Base-by-base conservation (phyloP, 2,113 vertebrate species). In the Xiphias gladius region DNA sequence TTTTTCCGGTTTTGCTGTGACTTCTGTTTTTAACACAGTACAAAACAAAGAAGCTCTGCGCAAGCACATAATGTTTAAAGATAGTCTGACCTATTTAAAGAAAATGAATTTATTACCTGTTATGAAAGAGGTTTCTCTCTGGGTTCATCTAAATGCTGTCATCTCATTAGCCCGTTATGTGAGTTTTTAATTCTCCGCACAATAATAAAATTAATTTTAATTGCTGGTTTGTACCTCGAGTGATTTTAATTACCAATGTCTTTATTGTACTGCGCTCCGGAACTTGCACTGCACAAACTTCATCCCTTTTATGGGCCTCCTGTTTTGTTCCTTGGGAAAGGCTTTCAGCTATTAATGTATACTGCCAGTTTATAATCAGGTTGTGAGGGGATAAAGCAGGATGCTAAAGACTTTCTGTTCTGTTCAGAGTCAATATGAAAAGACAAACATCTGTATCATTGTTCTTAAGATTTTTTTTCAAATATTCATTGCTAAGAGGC, bases 241-340 rank as follows among this genome's bases (percentile, higher is more conserved):
- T 46, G 22, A 82, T 88, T 92, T 93, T 91, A 91, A 93, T 91
- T 93, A 91, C 88, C 82, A 22, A 11, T 46, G 74, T 79, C 80
- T 84, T 86, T 81, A 84, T 86, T 88, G 63, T 79, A 58, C 73
- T 41, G 17, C 32, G 55, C 63, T 63, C 78, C 68, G 71, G 65
- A 59, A 43, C 41, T 80, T 67, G 41, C 37, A 22, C 46, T 80
- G 69, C 52, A 72, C 69, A 82, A 86, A 85, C 59, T 61, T 71
- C 24, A 81, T 87, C 68, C 81, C 83, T 90, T 90, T 91, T 83
- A 89, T 74, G 77, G 73, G 48, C 52, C 70, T 80, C 32, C 24
- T 73, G 75, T 82, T 82, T 85, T 80, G 43, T 35, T 74, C 72
- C 61, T 78, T 82, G 65, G 77, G 80, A 80, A 84, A 59, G 24